Conservation (phyloP, 2,888 invertebrate genomes). For the Drosophila fulvimacula region DNA sequence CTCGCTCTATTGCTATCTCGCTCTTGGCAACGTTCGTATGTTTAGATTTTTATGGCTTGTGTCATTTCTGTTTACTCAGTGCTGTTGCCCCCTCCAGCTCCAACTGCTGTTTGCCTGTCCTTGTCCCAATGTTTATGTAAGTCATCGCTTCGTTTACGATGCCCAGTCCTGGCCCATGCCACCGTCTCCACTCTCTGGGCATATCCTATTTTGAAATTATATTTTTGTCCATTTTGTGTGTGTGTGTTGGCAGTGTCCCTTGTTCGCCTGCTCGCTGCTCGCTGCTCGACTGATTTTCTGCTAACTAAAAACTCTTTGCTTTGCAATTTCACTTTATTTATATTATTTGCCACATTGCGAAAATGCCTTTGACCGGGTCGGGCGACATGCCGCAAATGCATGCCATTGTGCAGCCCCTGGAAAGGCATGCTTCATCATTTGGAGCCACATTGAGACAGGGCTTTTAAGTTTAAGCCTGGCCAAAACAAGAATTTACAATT, state of each 20-base stretch:
- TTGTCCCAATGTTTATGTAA: slow-evolving; percentile 81
- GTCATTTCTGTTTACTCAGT: slow-evolving; percentile 79
- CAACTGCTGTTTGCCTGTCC: slow-evolving; percentile 60
- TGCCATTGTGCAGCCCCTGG: slow-evolving; percentile 41
- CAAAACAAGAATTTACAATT: slow-evolving; percentile 37
- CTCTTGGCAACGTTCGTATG: slow-evolving; percentile 40
- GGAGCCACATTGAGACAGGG: slow-evolving; percentile 31
- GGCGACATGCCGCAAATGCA: slow-evolving; percentile 49
- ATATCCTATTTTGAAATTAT: slow-evolving; percentile 76
- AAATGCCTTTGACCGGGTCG: slow-evolving; percentile 61
- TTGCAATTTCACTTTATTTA: slow-evolving; percentile 77
- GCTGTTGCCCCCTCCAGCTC: slow-evolving; percentile 17
- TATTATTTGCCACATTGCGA: slow-evolving; percentile 73
- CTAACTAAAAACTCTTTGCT: slow-evolving; percentile 77
- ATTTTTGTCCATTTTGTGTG: slow-evolving; percentile 73
- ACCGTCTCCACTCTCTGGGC: slow-evolving; percentile 12
- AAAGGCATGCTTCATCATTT: slow-evolving; percentile 23
- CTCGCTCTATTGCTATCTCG: slow-evolving; percentile 17
- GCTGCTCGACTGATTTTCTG: slow-evolving; percentile 65
- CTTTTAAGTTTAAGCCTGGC: slow-evolving; percentile 44
- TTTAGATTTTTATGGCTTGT: slow-evolving; percentile 78
- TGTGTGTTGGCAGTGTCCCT: slow-evolving; percentile 50
- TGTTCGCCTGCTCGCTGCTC: slow-evolving; percentile 43
- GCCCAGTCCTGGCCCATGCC: slow-evolving; percentile 27
- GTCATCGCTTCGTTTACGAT: slow-evolving; percentile 78